A percentile compares a stretch with the other conserved stretches of the same genome.
Conservation (phyloP, 2,113 vertebrate species). For the Cyprichromis sp. region DNA sequence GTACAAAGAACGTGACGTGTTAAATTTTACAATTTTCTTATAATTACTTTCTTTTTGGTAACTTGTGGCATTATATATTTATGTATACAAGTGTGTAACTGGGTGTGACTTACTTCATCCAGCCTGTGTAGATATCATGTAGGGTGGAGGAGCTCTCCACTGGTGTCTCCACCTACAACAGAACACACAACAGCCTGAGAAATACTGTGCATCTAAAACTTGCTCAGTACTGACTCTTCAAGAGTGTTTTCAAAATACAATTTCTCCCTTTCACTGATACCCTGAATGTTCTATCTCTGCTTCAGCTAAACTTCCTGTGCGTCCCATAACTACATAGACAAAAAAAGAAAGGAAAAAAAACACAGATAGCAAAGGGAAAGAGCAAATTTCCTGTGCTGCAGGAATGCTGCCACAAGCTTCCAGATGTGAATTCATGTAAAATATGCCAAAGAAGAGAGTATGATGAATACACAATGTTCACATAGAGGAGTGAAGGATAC, state of each 20-base stretch:
- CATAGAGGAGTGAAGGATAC: neutral
- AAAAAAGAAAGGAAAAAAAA: rapidly evolving
- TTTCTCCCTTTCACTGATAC: neutral
- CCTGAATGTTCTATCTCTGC: neutral
- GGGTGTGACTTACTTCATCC: slow-evolving; percentile 51
- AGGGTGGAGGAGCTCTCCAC: slow-evolving; percentile 21
- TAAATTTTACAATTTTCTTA: neutral
- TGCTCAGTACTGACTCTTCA: neutral
- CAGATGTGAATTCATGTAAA: neutral
- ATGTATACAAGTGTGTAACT: neutral
- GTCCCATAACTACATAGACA: neutral
- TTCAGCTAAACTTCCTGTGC: neutral
- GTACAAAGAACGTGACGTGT: neutral
- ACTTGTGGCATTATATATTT: neutral
- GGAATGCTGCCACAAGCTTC: neutral
- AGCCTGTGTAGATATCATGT: slow-evolving; percentile 55
- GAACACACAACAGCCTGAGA: neutral
- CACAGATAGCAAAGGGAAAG: neutral
- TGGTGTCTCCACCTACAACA: slow-evolving; percentile 36
- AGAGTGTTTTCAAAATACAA: neutral
- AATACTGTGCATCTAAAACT: neutral
- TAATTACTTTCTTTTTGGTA: neutral
- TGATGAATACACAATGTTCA: neutral
- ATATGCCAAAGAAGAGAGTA: neutral
- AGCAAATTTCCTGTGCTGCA: slow-evolving; percentile 15